Evolutionary conservation across 2,797 vertebrate species (phyloP), one percentile per base, ranked within the genome.

Genomic region (Clamator glandarius): DNA sequence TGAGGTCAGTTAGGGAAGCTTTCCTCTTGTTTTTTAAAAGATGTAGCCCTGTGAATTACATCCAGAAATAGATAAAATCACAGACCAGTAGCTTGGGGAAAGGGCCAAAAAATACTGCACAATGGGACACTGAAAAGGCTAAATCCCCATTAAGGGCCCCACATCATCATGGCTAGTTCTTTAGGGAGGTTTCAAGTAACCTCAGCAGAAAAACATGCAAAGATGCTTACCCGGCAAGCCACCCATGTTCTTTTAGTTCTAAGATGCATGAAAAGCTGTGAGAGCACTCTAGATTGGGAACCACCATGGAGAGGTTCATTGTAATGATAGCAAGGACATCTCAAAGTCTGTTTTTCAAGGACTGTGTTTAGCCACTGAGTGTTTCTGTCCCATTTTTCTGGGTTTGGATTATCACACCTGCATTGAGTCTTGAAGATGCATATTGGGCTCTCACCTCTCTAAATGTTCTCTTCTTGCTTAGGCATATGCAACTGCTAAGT

Each of bases 221-320:
- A 84, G 82, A 39, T 72, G 17, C 21, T 88, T 64, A 59, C 16
- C 28, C 48, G 87, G 29, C 14, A 90, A 77, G 18, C 8, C 23
- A 23, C 35, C 44, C 20, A 28, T 0, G 1, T 33, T 42, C 35
- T 12, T 0, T 1, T 41, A 21, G 52, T 62, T 48, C 73, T n/a
- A 59, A 87, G 50, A 70, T 6, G n/a, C 26, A 15, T 39, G 12
- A 80, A 58, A 58, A 61, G 18, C 48, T 41, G 19, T 23, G 54
- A 26, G 23, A 75, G 62, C 55, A 39, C 42, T 68, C 62, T 48
- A 59, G 21, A 8, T 70, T 55, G 52, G 35, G 16, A 93, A 78
- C 21, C 16, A 55, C 36, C 12, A 20, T 0, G 3, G 16, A 42
- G 8, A 62, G 4, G 4, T 72, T 64, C 68, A 4, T n/a, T 84